A percentile compares a stretch with the other conserved stretches of the same genome.
Evolutionary conservation across 2,113 vertebrate genomes (phyloP).

Genomic region (Ochotona curzoniae): DNA sequence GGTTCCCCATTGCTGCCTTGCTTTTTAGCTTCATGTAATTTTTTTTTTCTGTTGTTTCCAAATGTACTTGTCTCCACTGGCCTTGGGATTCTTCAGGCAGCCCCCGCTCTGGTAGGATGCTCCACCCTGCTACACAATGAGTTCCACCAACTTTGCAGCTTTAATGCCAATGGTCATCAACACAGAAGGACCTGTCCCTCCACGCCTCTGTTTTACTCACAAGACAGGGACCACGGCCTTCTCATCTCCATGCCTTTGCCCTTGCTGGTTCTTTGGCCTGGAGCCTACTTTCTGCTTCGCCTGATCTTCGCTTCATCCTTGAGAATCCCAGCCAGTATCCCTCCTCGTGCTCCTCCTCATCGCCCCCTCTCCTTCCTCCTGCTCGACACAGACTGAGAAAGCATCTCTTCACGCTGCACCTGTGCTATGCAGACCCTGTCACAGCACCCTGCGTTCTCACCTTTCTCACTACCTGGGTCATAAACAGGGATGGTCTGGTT

Average conservation of each 20-base stretch:
- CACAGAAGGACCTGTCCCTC: not conserved
- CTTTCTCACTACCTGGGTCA: not conserved
- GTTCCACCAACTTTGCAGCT: not conserved
- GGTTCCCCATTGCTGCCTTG: not conserved
- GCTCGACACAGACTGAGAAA: not conserved
- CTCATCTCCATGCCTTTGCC: no score
- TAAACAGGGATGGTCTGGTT: not conserved
- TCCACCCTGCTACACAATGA: accelerated
- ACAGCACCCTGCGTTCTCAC: not conserved
- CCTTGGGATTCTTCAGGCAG: accelerated
- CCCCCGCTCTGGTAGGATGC: not conserved
- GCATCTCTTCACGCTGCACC: not conserved
- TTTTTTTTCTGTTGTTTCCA: not conserved
- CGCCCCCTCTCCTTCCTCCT: not conserved
- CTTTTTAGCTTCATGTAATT: not conserved
- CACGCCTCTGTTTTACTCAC: not conserved
- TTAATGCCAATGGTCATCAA: not conserved
- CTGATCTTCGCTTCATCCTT: not conserved
- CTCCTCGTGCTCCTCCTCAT: not conserved
- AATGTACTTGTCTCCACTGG: not conserved
- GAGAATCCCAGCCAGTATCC: not conserved
- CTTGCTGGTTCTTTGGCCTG: not conserved
- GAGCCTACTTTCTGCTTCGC: not conserved
- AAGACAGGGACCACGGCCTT: not conserved
- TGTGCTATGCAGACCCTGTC: not conserved